Base-by-base conservation (phyloP, 1,140 invertebrate species). In the Ladona fulva region DNA sequence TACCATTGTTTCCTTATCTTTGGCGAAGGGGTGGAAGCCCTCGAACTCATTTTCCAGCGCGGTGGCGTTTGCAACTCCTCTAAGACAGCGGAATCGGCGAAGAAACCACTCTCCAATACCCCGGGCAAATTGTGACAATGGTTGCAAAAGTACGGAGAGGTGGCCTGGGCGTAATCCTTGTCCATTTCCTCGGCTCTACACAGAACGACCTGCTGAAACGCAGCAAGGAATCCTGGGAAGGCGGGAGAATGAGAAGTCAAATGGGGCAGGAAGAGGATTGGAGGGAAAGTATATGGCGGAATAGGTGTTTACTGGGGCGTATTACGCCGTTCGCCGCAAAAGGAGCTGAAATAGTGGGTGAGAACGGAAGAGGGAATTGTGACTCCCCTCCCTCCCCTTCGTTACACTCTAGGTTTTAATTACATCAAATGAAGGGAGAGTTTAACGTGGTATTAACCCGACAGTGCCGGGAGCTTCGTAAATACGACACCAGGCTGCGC, bases 331-430 rank as follows among this genome's bases (percentile, higher is more conserved):
- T 22, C 14, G 52, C 52, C 52, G 52, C 52, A 66, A 22, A 52
- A 66, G 52, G 52, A 19, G 52, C 3, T 37, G 29, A 37, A 37
- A 37, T 37, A 37, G 29, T 37, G 29, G 29, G 29, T 37, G 29
- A 37, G 29, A 37, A 37, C 29, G 29, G 29, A 8, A 1, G 29
- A 1, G 29, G 29, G 29, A 37, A 37, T 37, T 37, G 29, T 37
- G 29, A 37, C 29, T 22, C 52, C 44, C 44, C 44, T 10, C 44
- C 52, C 52, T 16, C 52, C 52, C 5, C 52, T 16, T 66, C 52
- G 52, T 66, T 12, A 66, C 52, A 66, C 52, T 22, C 52, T 66
- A 66, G 52, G 52, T 66, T 66, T 66, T 66, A 66, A 66, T 66
- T 66, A 66, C 52, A 66, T 66, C 52, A 66, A 66, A 66, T 12